Evolutionary conservation across 2,797 vertebrate genomes (phyloP), one percentile per base, ranked within the genome.

Genomic region (Nasua narica): DNA sequence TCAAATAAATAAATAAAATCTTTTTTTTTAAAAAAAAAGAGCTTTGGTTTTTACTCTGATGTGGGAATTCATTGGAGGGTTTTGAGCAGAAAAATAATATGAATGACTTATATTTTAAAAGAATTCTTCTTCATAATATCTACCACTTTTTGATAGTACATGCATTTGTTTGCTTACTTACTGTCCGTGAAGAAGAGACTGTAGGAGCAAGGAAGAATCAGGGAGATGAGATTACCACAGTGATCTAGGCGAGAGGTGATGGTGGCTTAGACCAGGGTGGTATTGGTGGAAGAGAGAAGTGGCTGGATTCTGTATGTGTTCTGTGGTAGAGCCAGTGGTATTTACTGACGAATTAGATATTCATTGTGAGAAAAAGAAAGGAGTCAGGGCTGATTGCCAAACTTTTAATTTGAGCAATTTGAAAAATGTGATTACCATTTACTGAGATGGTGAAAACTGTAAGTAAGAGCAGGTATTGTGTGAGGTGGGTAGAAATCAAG

Each of bases 101-200:
- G 23, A 87, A 37, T 90, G 56, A 88, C 7, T 43, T 88, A 78
- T 29, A 88, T 56, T 97, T 95, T 90, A 89, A 62, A 13, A 91
- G 7, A 7, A 69, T 91, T n/a, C 35, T 40, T 82, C 37, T 79
- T 93, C 21, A 91, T 94, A 89, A 29, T 7, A 72, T 84, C 21
- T 89, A n/a, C 25, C 32, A 85, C 14, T 43, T 21, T 95, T 78
- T 79, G n/a, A 88, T 91, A 69, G 48, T 69, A 70, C 54, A 74
- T 69, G 52, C 18, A 52, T 88, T 88, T 92, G 9, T 92, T 90
- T 79, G 52, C 67, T 96, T 70, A 92, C 4, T 86, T 91, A 67
- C 27, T 67, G 9, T 94, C 23, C 94, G 21, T 91, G 48, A 35
- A 37, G 32, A 87, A 82, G 29, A 77, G 32, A 50, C 46, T 50